A percentile compares a stretch with the other conserved stretches of the same genome.
Evolutionary conservation across 2,113 vertebrate genomes (phyloP).

Genomic region (Eurystomus gularis): DNA sequence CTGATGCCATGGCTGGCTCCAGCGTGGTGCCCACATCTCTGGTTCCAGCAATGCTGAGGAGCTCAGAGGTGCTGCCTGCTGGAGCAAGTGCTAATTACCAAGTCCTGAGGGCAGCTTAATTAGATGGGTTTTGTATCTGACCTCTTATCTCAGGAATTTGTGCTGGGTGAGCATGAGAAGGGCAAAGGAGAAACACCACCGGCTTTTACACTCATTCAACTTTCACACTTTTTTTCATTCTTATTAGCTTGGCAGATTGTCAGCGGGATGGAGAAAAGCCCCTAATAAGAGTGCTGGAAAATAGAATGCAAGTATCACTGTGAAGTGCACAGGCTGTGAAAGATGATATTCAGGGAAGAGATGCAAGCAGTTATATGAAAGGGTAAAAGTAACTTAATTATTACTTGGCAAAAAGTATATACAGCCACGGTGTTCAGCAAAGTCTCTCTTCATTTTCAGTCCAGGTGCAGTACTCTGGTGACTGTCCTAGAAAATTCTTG

Average conservation of each 20-base stretch:
- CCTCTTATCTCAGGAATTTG: background rate
- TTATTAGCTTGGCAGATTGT: slow-evolving; percentile 21
- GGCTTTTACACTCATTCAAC: background rate
- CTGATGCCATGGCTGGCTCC: rapidly evolving
- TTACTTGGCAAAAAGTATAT: background rate
- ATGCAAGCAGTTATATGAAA: background rate
- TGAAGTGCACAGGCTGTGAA: background rate
- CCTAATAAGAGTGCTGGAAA: background rate
- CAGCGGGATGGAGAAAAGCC: background rate
- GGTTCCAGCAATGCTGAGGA: background rate
- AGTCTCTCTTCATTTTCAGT: background rate
- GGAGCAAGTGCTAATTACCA: background rate
- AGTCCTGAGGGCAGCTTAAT: background rate
- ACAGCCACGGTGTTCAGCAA: background rate
- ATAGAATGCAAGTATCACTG: background rate
- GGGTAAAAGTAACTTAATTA: background rate
- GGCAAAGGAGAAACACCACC: background rate
- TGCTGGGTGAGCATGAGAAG: background rate
- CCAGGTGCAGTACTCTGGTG: background rate
- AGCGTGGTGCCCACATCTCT: background rate
- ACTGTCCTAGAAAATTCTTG: background rate
- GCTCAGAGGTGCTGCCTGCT: background rate
- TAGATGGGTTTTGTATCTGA: background rate
- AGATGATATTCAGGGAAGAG: background rate
- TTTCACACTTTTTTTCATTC: slow-evolving; percentile 26